Base-by-base conservation (phyloP, 2,113 vertebrate species). In the Cynopterus brachyotis region DNA sequence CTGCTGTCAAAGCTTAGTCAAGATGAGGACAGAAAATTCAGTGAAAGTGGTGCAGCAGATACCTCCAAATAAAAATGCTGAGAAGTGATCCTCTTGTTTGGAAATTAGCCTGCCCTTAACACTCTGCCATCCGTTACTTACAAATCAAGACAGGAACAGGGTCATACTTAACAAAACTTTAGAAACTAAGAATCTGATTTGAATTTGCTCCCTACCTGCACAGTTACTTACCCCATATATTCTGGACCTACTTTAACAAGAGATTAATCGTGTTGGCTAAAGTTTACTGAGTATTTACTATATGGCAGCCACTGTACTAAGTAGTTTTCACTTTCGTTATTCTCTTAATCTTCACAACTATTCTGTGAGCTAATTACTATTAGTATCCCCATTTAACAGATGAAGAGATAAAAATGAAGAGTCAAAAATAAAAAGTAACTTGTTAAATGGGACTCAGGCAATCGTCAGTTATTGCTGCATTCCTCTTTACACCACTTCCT, bases 41-140 rank as follows among this genome's bases (percentile, higher is more conserved):
- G 75, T 28, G 24, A 30, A 70, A 82, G 37, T 79, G n/a, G 13
- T 35, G 81, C 19, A 66, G 28, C 32, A 86, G 53, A 42, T n/a
- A 73, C n/a, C 12, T 53, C 47, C 42, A 80, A 80, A 60, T 66
- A 73, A 84, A 97, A 81, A 82, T 26, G 28, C 35, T 76, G 19
- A 82, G 83, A 96, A 88, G 88, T 35, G 2, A 94, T 79, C 42
- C 45, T 80, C 17, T 42, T 32, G 9, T 6, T 32, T 96, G 5
- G 62, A 97, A 91, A 96, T 75, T 24, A 16, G 95, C 45, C 12
- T 40, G 60, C 64, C 92, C 96, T 87, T 67, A 86, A 78, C 91
- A 96, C 53, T 50, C 45, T 69, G 45, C 62, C 40, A 84, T 19
- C 26, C 2, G 10, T 50, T 62, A 90, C 47, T 67, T 47, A 94